Evolutionary conservation across 2,113 vertebrate species (phyloP).

Genomic region (Xenopus tropicalis): DNA sequence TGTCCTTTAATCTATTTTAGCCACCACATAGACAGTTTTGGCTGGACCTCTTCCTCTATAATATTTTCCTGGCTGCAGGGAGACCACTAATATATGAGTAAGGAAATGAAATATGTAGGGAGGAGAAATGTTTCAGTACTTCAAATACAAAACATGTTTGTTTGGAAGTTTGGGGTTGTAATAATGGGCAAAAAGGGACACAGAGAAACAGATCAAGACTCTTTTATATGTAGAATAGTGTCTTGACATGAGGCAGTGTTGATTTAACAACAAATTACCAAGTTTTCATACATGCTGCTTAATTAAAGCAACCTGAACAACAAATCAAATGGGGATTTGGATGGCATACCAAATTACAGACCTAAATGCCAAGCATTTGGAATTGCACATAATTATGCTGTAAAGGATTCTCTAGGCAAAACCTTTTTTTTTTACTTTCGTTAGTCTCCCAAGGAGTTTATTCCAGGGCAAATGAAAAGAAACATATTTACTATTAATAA

Average conservation of each 20-base stretch:
- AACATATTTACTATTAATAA: too few relatives aligned
- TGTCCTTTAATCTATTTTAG: background rate
- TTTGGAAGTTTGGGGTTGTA: constrained; percentile 8
- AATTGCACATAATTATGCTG: constrained; percentile 15
- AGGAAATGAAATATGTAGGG: background rate
- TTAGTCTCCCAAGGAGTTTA: too few relatives aligned
- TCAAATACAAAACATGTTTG: constrained; percentile 22
- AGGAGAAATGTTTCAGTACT: background rate
- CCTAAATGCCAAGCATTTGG: constrained; percentile 24
- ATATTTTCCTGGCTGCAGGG: constrained; percentile 7
- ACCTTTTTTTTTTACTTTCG: background rate
- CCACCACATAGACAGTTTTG: background rate
- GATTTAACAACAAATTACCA: constrained; percentile 37
- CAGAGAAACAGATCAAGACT: background rate
- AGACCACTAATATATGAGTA: constrained; percentile 12
- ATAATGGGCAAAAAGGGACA: background rate
- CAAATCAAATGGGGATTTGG: constrained; percentile 39
- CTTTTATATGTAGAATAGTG: background rate
- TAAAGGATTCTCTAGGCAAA: constrained; percentile 9
- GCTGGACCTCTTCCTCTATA: background rate
- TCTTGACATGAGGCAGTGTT: constrained; percentile 22
- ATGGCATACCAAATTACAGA: constrained; percentile 15
- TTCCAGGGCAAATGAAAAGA: too few relatives aligned
- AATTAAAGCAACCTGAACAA: constrained; percentile 32
- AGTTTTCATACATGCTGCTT: constrained; percentile 28